phyloP scores from a whole-genome alignment of 2,888 invertebrate genomes.

The Drosophila fulvimacula region DNA sequence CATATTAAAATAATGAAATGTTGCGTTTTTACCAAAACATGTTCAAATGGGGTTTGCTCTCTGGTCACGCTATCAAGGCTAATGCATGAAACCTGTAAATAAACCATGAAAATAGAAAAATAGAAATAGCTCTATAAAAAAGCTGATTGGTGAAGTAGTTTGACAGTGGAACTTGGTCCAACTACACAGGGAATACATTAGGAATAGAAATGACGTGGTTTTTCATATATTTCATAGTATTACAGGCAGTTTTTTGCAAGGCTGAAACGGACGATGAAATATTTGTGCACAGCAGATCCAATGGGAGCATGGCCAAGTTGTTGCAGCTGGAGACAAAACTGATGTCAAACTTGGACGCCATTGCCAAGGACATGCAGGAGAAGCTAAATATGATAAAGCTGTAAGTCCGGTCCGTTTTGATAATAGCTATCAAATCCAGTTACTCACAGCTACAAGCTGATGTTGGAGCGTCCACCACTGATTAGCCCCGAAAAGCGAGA shows the following conservation, averaged over 20 bases:
- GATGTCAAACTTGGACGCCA: conserved; percentile 2
- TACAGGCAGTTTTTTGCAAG: not conserved
- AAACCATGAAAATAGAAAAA: conserved; percentile 21
- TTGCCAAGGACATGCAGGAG: conserved; percentile 33
- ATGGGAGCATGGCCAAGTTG: conserved; percentile 28
- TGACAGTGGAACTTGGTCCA: too few relatives aligned
- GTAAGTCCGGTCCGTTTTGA: conserved; percentile 19
- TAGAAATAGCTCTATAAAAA: not conserved
- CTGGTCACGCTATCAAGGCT: conserved; percentile 21
- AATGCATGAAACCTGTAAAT: conserved; percentile 7
- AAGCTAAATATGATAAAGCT: conserved; percentile 37
- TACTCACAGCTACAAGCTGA: conserved; percentile 32
- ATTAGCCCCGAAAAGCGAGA: conserved; percentile 4
- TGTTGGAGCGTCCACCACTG: conserved; percentile 6
- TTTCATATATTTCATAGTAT: not conserved
- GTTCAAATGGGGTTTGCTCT: not conserved
- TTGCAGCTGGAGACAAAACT: conserved; percentile 38
- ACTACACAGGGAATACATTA: not conserved
- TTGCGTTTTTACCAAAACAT: not conserved
- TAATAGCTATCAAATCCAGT: too few relatives aligned
- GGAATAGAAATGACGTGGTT: conserved; percentile 31
- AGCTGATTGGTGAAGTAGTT: not conserved
- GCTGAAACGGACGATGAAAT: not conserved
- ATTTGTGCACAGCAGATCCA: conserved; percentile 30
- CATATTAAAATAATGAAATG: too few relatives aligned